Conservation (phyloP, 2,113 vertebrate genomes). For the Smithornis capensis region DNA sequence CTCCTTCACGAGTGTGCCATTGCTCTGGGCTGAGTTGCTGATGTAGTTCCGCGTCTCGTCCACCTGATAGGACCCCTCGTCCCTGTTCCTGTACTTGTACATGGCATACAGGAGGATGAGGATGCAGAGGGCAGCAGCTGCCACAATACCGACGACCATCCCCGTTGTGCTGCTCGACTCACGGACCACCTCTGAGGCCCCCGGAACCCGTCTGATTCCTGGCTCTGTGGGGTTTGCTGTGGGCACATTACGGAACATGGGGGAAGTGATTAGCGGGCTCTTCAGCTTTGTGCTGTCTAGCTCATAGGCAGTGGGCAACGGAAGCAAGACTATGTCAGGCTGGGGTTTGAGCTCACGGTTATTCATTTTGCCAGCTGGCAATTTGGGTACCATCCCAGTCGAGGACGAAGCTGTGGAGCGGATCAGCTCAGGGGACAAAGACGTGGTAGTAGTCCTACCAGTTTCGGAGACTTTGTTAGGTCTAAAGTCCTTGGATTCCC, state of each 20-base stretch:
- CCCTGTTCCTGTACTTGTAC: slow-evolving; percentile 99
- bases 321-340: slow-evolving; percentile 96
- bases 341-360: slow-evolving; percentile 97
- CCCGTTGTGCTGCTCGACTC: slow-evolving; percentile 99
- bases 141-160: slow-evolving; percentile 99
- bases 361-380: slow-evolving; percentile 97
- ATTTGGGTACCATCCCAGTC: slow-evolving; percentile 92
- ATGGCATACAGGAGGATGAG: slow-evolving; percentile 99
- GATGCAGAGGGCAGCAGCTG: slow-evolving; percentile 99
- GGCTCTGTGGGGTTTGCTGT: slow-evolving; percentile 99
- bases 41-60: slow-evolving; percentile 99
- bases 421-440: slow-evolving; percentile 96
- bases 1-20: slow-evolving; percentile 95
- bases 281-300: slow-evolving; percentile 98
- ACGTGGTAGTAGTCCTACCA: slow-evolving; percentile 93
- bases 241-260: slow-evolving; percentile 99
- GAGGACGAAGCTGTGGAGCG: slow-evolving; percentile 94
- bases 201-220: slow-evolving; percentile 96
- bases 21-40: slow-evolving; percentile 99
- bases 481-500: slow-evolving; percentile 99
- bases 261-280: slow-evolving; percentile 99
- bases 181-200: slow-evolving; percentile 98
- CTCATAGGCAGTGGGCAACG: slow-evolving; percentile 99
- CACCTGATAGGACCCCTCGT: slow-evolving; percentile 99
- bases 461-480: slow-evolving; percentile 96